Conservation (phyloP, 2,113 vertebrate genomes). For the Morone chrysops region DNA sequence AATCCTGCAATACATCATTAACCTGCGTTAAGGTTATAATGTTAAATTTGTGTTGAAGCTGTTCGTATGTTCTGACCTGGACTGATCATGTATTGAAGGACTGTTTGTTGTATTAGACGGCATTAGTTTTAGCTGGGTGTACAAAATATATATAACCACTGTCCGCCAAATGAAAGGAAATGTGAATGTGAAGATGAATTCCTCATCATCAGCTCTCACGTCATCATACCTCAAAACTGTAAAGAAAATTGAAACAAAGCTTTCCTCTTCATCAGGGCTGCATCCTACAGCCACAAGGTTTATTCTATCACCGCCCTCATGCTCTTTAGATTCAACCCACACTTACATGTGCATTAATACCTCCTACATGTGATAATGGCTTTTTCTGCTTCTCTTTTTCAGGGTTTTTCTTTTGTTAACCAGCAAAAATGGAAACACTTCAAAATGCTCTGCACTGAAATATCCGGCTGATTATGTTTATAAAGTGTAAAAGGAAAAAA, state of each 20-base stretch:
- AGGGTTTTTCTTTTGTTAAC: conserved; percentile 18
- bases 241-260: conserved; percentile 43
- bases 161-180: not conserved
- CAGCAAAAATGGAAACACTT: conserved; percentile 13
- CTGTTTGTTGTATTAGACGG: not conserved
- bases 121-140: not conserved
- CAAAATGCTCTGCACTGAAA: not conserved
- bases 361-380: conserved; percentile 78
- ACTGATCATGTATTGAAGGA: too few relatives aligned
- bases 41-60: too few relatives aligned
- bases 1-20: too few relatives aligned
- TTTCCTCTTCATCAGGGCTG: conserved; percentile 36
- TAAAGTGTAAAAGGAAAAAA: not conserved
- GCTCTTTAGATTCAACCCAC: conserved; percentile 72
- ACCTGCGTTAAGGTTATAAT: too few relatives aligned
- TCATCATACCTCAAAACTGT: conserved; percentile 1
- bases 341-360: conserved; percentile 72
- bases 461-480: not conserved
- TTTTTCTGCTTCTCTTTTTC: conserved; percentile 43
- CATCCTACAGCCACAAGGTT: conserved; percentile 44
- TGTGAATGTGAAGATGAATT: not conserved
- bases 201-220: conserved; percentile 4
- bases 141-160: not conserved
- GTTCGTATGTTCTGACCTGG: too few relatives aligned
- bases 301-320: conserved; percentile 68